These are phyloP conservation scores for Oryzias sinensis DNA, from an alignment of 2,797 vertebrate genomes.

Conservation along the genomic window DNA sequence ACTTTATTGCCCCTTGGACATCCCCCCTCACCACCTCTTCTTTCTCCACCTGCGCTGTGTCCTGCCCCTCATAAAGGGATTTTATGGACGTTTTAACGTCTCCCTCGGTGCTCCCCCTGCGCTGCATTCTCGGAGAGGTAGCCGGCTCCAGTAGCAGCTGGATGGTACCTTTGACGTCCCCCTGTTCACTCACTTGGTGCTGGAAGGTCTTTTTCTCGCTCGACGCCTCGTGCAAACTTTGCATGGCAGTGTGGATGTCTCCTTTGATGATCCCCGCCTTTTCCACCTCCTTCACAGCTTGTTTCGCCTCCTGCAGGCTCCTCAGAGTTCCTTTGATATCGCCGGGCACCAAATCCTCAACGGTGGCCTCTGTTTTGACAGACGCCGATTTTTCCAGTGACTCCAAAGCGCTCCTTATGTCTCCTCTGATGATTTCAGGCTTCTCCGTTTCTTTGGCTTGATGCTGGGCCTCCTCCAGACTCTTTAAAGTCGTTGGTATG, in stretches of 20 bases:
- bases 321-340: slow-evolving; percentile 85
- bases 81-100: slow-evolving; percentile 79
- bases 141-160: slow-evolving; percentile 79
- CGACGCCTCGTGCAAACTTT: slow-evolving; percentile 73
- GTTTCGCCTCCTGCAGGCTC: slow-evolving; percentile 83
- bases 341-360: slow-evolving; percentile 83
- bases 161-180: slow-evolving; percentile 76
- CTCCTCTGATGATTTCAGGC: slow-evolving; percentile 79
- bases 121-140: slow-evolving; percentile 62
- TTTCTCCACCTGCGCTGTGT: slow-evolving; percentile 69
- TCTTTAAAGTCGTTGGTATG: slow-evolving; percentile 80
- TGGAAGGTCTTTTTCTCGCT: slow-evolving; percentile 75
- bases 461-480: slow-evolving; percentile 82
- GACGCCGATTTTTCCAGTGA: slow-evolving; percentile 85
- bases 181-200: slow-evolving; percentile 77
- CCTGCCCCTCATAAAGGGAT: slow-evolving; percentile 74
- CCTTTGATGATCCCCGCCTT: slow-evolving; percentile 79
- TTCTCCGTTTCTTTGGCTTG: slow-evolving; percentile 82
- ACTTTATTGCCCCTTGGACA: slow-evolving; percentile 80
- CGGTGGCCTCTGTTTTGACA: slow-evolving; percentile 75
- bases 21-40: slow-evolving; percentile 78
- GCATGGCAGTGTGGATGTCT: slow-evolving; percentile 74
- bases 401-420: slow-evolving; percentile 84
- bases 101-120: slow-evolving; percentile 69
- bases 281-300: slow-evolving; percentile 78